Base-by-base conservation (phyloP, 2,888 invertebrate species). In the Dermolepida albohirtum region DNA sequence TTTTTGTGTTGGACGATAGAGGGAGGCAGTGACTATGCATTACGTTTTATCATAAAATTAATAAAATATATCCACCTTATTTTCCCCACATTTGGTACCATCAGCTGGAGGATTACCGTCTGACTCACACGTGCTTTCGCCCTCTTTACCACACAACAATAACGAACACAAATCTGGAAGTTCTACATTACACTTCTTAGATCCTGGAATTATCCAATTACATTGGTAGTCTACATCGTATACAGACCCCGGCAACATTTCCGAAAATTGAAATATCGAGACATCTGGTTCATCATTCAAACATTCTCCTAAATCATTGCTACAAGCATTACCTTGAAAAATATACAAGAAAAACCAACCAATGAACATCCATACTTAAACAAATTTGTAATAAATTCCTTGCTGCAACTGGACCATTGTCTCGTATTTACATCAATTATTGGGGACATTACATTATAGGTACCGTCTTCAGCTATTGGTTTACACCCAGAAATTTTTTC, bases 211-310 rank as follows among this genome's bases (percentile, higher is more conserved):
- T 14, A 73, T 72, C 62, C 82, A 74, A 29, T 87, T 82, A 77
- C 90, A 90, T 78, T 90, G 90, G 72, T 87, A 88, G 70, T 88
- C 86, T 0, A 87, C 88, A 75, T 89, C 89, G 78, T 90, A 90
- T 81, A 90, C 86, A 29, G 87, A 86, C n/a, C 90, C 90, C 0
- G 90, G 88, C 2, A 89, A 86, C 69, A 89, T 83, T 4, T 86
- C 86, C 72, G 85, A 85, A 55, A 71, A 74, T 59, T 86, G 83
- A 72, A 87, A 88, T 50, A 85, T 80, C 1, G 86, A 85, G 14
- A 86, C 86, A 39, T 85, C 82, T 0, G 90, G 90, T 71, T 88
- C 87, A 73, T 90, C 89, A 71, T 88, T 86, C 65, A 90, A 81
- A 74, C 91, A 91, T 69, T 87, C 87, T 0, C 89, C 90, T 79